phyloP scores from a whole-genome alignment of 2,113 vertebrate genomes.

The Gnathonemus echidnorhynchus region DNA sequence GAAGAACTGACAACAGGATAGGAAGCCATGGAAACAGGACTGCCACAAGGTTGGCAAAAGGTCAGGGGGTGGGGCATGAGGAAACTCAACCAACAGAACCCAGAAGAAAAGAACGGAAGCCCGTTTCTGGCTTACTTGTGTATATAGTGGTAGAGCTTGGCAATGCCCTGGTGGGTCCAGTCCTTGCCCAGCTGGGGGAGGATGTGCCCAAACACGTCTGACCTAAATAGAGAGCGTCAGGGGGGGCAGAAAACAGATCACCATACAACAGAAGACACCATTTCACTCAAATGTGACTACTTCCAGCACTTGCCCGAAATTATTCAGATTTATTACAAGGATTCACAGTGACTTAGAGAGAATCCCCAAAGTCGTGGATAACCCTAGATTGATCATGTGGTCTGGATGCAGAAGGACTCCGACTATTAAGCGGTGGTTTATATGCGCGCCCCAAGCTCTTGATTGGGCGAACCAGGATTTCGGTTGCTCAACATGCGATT shows the following conservation, averaged over 20 bases:
- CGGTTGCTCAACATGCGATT: not conserved
- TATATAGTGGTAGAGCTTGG: slow-evolving; percentile 94
- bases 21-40: not conserved
- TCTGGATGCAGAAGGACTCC: not conserved
- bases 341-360: not conserved
- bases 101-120: not conserved
- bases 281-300: not conserved
- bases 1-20: not conserved
- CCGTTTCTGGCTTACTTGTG: slow-evolving; percentile 71
- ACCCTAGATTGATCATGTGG: not conserved
- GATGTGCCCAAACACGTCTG: slow-evolving; percentile 94
- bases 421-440: not conserved
- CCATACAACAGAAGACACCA: slow-evolving; percentile 1
- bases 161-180: slow-evolving; percentile 97
- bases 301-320: not conserved
- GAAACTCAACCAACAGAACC: not conserved
- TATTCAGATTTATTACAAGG: not conserved
- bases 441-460: not conserved
- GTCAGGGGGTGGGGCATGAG: not conserved
- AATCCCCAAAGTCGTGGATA: not conserved
- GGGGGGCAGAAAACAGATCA: not conserved
- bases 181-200: slow-evolving; percentile 97
- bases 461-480: not conserved
- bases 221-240: slow-evolving; percentile 54
- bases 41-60: not conserved